Percentiles rank a stretch among this genome's conserved stretches.
Evolutionary conservation across 2,797 vertebrate species (phyloP).

Genomic region (Hemitrygon akajei): DNA sequence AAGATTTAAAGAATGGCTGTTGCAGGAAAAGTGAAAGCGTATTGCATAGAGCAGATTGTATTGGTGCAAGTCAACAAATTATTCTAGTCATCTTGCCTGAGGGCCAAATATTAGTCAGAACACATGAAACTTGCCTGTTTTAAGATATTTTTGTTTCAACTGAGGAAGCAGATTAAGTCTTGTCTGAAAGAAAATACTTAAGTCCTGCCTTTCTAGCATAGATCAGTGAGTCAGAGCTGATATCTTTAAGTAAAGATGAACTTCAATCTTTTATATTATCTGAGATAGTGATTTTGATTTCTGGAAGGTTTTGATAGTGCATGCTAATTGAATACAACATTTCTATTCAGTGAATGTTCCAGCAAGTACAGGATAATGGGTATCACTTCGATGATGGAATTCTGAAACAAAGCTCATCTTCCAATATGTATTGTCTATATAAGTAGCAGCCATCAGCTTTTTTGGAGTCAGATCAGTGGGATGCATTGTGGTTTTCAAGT

Average conservation of each 20-base stretch:
- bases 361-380: no score
- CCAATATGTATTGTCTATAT: neutral
- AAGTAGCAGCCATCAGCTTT: neutral
- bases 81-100: neutral
- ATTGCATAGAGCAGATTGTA: neutral
- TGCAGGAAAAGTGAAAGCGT: neutral
- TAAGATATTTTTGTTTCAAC: neutral
- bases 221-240: neutral
- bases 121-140: neutral
- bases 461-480: neutral
- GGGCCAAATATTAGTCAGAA: neutral
- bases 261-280: no score
- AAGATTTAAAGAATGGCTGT: neutral
- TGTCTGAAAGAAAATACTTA: neutral
- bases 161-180: neutral
- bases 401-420: neutral
- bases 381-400: neutral
- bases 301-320: no score
- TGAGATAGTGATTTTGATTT: no score
- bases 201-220: no score
- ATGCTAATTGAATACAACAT: no score
- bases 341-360: no score
- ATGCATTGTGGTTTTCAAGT: neutral
- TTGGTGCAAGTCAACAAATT: neutral
- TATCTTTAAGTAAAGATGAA: neutral